phyloP scores from a whole-genome alignment of 37 sponge, comb jelly and placozoan species.

The Agelas oroides region DNA sequence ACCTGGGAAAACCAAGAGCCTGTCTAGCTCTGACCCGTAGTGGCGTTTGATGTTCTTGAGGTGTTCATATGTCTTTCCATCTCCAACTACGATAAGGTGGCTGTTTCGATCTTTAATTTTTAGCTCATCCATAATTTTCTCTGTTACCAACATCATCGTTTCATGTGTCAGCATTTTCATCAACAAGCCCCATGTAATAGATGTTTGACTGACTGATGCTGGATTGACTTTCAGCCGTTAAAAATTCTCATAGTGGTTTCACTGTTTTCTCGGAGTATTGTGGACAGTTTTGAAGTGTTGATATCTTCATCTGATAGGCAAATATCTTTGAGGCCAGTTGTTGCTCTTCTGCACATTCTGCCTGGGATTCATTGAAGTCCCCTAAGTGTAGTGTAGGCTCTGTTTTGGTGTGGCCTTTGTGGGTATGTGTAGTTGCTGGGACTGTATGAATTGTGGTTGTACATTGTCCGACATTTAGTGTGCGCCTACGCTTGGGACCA shows the following conservation, averaged over 20 bases:
- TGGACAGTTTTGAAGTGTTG: no score
- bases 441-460: no score
- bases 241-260: no score
- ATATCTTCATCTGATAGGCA: no score
- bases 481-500: slow-evolving; percentile 14
- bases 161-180: slow-evolving; percentile 37
- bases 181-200: slow-evolving; percentile 27
- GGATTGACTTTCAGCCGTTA: no score
- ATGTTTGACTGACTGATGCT: not conserved
- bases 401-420: no score
- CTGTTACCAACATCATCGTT: not conserved
- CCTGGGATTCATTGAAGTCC: no score
- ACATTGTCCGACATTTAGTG: not conserved
- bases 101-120: slow-evolving; percentile 2
- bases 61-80: slow-evolving; percentile 45
- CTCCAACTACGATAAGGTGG: slow-evolving; percentile 20
- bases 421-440: no score
- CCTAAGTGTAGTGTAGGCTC: no score
- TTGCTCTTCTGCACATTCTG: no score
- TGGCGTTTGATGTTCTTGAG: slow-evolving; percentile 13
- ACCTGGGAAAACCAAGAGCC: slow-evolving; percentile 19
- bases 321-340: no score
- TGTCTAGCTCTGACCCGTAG: slow-evolving; percentile 11
- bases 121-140: not conserved
- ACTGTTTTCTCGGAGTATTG: no score